Evolutionary conservation across 92 coral and sea anemone species (phyloP), one percentile per base, ranked within the genome.

Genomic region (Muricea muricata): DNA sequence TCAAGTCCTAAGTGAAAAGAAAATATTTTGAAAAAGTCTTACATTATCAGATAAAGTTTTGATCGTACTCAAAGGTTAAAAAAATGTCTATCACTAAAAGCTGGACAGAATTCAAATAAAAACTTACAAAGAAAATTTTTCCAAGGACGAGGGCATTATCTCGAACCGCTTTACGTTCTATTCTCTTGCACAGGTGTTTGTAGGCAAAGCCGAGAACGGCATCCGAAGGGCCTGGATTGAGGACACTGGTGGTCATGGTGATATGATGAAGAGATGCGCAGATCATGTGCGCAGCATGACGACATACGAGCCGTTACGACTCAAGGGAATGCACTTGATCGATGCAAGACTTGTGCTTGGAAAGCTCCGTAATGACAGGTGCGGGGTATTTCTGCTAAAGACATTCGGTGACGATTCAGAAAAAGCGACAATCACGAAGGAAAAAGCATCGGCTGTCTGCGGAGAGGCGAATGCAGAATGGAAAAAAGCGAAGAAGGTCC

Each of bases 201-300:
- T 68, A 37, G 75, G 75, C 75, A 68, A 30, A 26, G 75, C 75
- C 0, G 75, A 68, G 48, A 68, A 68, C 26, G 75, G 75, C 75
- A 34, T 68, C 37, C 75, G 75, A 1, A 34, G 75, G 9, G 42
- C 46, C 46, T 68, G 41, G 75, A 29, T 68, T 14, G 75, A 68
- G 46, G 75, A 68, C 41, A 29, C 46, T 37, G 42, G 75, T 20
- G 29, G 75, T 34, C 75, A 68, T 68, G 41, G 75, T 34, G 47
- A 30, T 20, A 33, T 68, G 46, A 68, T 68, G 75, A 68, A 68
- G 47, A 68, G 46, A 41, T 68, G 75, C 50, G 75, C 46, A 41
- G 75, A 68, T 23, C 41, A 68, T 41, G 75, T 33, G 42, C 41
- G 75, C 41, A 41, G 46, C 25, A 68, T 68, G 75, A 68, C 75